Evolutionary conservation across 2,113 vertebrate genomes (phyloP).

Genomic region (Pyrgilauda ruficollis): DNA sequence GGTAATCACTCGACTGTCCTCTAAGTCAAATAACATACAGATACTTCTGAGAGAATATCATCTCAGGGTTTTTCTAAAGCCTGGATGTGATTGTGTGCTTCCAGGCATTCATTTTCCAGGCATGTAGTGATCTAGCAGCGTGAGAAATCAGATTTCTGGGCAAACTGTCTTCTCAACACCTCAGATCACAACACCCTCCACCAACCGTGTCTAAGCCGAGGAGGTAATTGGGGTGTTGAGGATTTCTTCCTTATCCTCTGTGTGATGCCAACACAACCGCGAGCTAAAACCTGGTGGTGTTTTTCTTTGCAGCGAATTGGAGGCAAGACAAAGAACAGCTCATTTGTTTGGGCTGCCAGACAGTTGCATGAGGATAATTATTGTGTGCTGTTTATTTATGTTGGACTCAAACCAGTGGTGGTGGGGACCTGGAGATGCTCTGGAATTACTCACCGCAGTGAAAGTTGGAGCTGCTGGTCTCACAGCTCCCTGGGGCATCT

Average conservation of each 20-base stretch:
- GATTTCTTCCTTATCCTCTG: background rate
- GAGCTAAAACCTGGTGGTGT: background rate
- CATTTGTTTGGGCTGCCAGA: constrained; percentile 4
- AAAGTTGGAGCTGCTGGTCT: background rate
- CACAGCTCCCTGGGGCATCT: background rate
- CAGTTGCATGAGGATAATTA: background rate
- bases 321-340: constrained; percentile 4
- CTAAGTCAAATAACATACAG: background rate
- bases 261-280: background rate
- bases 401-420: background rate
- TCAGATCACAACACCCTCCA: background rate
- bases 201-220: rapidly evolving
- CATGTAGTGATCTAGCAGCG: background rate
- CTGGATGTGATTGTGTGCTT: background rate
- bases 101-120: background rate
- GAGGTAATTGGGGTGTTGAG: background rate
- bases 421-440: background rate
- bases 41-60: background rate
- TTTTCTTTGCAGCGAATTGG: background rate
- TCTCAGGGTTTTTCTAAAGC: background rate
- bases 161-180: background rate
- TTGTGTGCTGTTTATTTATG: background rate
- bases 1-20: background rate
- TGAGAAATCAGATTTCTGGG: background rate
- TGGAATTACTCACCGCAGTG: background rate